phyloP scores from a whole-genome alignment of 1,140 invertebrate species.

The Mactra quadrangularis region DNA sequence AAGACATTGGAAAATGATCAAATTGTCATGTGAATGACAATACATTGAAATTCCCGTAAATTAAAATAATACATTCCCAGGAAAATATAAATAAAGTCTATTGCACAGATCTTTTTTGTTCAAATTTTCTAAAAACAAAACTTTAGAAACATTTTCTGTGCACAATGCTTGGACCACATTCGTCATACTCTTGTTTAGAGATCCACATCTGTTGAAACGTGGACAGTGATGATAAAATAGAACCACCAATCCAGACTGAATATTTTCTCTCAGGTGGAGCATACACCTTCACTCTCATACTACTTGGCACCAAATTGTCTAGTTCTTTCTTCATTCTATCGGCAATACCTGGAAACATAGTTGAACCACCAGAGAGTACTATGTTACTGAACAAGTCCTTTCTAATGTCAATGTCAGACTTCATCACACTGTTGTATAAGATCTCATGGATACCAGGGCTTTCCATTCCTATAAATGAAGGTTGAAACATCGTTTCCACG shows the following conservation, averaged over 20 bases:
- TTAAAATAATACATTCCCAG: no score
- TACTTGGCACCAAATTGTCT: conserved; percentile 65
- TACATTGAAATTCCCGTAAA: no score
- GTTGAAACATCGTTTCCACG: conserved; percentile 89
- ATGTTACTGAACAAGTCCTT: conserved; percentile 62
- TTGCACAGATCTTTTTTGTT: no score
- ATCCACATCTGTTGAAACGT: conserved; percentile 88
- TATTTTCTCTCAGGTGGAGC: conserved; percentile 83
- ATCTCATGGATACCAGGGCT: conserved; percentile 82
- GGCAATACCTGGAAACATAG: conserved; percentile 63
- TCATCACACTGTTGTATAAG: conserved; percentile 93
- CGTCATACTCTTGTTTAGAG: conserved; percentile 90
- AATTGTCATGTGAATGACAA: no score
- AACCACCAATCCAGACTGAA: no score
- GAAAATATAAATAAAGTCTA: no score
- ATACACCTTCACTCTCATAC: conserved; percentile 80
- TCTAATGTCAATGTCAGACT: conserved; percentile 74
- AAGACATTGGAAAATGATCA: no score
- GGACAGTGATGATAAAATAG: conserved; percentile 86
- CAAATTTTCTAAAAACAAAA: no score
- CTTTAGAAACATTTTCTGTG: conserved; percentile 87
- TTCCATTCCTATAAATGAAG: conserved; percentile 69
- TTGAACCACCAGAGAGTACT: conserved; percentile 63
- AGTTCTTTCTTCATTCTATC: conserved; percentile 42
- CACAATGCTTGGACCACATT: conserved; percentile 93